A percentile compares a stretch with the other conserved stretches of the same genome.
phyloP scores from a whole-genome alignment of 2,797 vertebrate genomes.

The Galaxias olidus region DNA sequence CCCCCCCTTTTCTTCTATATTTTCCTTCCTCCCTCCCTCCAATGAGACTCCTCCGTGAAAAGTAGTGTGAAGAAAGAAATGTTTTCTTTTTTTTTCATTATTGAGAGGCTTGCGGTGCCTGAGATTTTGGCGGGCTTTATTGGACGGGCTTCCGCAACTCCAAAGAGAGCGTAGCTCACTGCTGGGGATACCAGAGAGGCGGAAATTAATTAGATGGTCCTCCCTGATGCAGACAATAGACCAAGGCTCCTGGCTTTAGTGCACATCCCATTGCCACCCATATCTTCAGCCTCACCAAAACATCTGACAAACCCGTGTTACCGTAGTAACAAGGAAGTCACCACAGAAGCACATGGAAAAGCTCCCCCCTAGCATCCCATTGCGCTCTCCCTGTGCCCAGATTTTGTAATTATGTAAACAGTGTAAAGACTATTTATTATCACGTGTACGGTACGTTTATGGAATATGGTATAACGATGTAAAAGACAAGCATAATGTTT shows the following conservation, averaged over 20 bases:
- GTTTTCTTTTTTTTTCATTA: too few species aligned
- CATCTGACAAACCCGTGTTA: neutral
- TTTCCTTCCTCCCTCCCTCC: neutral
- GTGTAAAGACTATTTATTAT: slow-evolving; percentile 51
- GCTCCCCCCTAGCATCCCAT: neutral
- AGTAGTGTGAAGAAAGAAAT: slow-evolving; percentile 24
- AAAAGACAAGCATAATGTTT: slow-evolving; percentile 32
- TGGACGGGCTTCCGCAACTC: neutral
- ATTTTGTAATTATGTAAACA: slow-evolving; percentile 58
- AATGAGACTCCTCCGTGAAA: slow-evolving; percentile 21
- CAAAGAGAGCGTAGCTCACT: slow-evolving; percentile 13
- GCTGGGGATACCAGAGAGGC: slow-evolving; percentile 6
- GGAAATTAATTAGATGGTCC: slow-evolving; percentile 23
- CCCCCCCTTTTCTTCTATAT: neutral
- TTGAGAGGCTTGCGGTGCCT: slow-evolving; percentile 24
- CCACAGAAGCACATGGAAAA: slow-evolving; percentile 4
- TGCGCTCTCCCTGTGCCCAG: slow-evolving; percentile 28
- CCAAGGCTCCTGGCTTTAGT: neutral
- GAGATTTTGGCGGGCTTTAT: slow-evolving; percentile 9
- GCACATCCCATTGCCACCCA: neutral
- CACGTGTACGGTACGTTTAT: slow-evolving; percentile 65
- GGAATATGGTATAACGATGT: slow-evolving; percentile 61
- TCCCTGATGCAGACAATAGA: neutral
- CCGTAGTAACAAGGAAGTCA: neutral
- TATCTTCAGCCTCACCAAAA: slow-evolving; percentile 2